Evolutionary conservation across 2,113 vertebrate species (phyloP), one percentile per base, ranked within the genome.

Genomic region (Columba janthina): DNA sequence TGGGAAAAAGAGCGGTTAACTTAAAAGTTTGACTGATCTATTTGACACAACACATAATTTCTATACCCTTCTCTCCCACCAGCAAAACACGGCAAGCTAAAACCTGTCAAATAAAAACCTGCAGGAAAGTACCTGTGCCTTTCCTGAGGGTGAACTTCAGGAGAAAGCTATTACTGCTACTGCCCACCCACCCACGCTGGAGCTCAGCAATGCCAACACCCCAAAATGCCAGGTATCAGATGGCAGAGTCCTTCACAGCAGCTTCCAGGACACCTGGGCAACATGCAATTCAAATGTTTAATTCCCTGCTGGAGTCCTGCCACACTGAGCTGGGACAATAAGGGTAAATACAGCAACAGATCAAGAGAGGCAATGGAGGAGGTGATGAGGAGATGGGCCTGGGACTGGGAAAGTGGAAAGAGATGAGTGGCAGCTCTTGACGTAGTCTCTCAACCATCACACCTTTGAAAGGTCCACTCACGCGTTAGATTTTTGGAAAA

Each of bases 281-380:
- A 70, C 22, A 11, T 0, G 1, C 11, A 38, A 29, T 42, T 58
- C 50, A 29, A 50, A 75, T 1, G 5, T 71, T 74, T 70, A 84
- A 64, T 19, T 26, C 42, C 36, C 44, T 4, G 0, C 56, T 57
- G 60, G 29, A 40, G 36, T 29, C 48, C 17, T 46, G n/a, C 19
- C 11, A 34, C 8, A 6, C 28, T 9, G 57, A 66, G 53, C 22
- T 31, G 25, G 65, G 22, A 48, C 0, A 0, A 42, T 11, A 32
- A 50, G 15, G 31, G 24, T 48, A 31, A 60, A 32, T 4, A 25
- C 19, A 65, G 46, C 0, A 0, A 34, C 2, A 72, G 40, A 60
- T 44, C 31, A 19, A 31, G 64, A 21, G 24, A 85, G 31, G 12
- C 20, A 61, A 4, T 6, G 32, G 20, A 74, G 26, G 61, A 70